A percentile compares a stretch with the other conserved stretches of the same genome.
Conservation (phyloP, 2,888 invertebrate species). For the Pteria penguin region DNA sequence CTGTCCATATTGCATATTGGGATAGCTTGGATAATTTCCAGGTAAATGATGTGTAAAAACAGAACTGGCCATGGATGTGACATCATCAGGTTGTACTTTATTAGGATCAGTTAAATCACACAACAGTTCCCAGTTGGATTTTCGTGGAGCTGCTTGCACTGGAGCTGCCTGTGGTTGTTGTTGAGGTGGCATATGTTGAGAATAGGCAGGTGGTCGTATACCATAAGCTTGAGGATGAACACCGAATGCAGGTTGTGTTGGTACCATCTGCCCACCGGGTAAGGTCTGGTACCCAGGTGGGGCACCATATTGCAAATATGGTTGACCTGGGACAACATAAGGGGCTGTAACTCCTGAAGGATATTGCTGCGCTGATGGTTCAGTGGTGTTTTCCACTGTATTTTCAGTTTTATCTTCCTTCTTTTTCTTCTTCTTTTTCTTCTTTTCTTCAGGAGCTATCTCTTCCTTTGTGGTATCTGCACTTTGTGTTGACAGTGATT, state of each 20-base stretch:
- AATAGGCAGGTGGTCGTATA: conserved; percentile 32
- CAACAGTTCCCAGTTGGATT: conserved; percentile 72
- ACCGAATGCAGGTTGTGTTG: conserved; percentile 28
- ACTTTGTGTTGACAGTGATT: conserved; percentile 43
- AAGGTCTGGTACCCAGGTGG: conserved; percentile 45
- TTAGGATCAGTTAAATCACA: conserved; percentile 66
- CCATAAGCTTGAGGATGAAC: conserved; percentile 13
- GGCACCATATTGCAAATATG: conserved; percentile 35
- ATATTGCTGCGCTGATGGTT: conserved; percentile 41
- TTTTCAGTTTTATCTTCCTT: conserved; percentile 16
- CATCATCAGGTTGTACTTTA: conserved; percentile 42
- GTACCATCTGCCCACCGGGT: conserved; percentile 32
- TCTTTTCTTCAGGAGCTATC: conserved; percentile 22
- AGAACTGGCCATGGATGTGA: conserved; percentile 66
- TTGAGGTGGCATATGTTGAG: conserved; percentile 31
- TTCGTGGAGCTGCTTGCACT: conserved; percentile 48
- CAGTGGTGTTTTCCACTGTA: conserved; percentile 16
- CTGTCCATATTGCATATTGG: conserved; percentile 30
- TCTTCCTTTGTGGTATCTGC: conserved; percentile 34
- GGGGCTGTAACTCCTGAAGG: conserved; percentile 19
- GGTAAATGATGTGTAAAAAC: conserved; percentile 61
- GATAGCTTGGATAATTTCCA: conserved; percentile 20
- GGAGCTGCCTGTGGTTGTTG: conserved; percentile 28
- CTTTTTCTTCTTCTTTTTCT: conserved; percentile 17
- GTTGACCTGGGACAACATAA: conserved; percentile 15